phyloP scores from a whole-genome alignment of 2,888 invertebrate genomes.

The Parascotia fuliginaria region DNA sequence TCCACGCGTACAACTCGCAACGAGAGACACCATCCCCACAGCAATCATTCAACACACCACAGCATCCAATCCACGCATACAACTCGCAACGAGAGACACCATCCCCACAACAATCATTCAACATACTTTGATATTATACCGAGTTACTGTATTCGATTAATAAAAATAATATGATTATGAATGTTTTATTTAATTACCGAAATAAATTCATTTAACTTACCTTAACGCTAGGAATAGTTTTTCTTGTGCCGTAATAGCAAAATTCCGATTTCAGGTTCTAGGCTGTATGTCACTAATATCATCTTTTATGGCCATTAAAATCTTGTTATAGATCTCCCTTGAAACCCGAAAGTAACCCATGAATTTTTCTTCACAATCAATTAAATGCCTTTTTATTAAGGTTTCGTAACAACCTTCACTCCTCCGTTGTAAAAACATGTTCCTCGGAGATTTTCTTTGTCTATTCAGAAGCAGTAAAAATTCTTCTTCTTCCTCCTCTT shows the following conservation, averaged over 20 bases:
- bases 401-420: conserved; percentile 9
- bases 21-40: no score
- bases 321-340: conserved; percentile 5
- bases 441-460: conserved; percentile 11
- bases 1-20: no score
- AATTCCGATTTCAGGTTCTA: conserved; percentile 11
- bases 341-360: conserved; percentile 7
- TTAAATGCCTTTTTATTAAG: conserved; percentile 4
- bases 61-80: no score
- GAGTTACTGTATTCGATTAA: conserved; percentile 11
- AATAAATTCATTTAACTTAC: conserved; percentile 15
- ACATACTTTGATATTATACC: conserved; percentile 7
- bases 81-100: no score
- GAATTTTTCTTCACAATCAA: conserved; percentile 4
- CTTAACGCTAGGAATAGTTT: conserved; percentile 13
- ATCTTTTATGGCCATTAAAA: conserved; percentile 9
- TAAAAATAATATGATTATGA: conserved; percentile 12
- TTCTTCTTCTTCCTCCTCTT: conserved; percentile 10
- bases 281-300: conserved; percentile 11
- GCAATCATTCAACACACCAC: no score
- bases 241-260: conserved; percentile 14
- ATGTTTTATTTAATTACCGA: conserved; percentile 16
- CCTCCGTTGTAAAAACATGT: conserved; percentile 13
- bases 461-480: conserved; percentile 11
- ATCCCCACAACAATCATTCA: no score